Base-by-base conservation (phyloP, 37 sponge, comb jelly and placozoan species). In the Sycon ciliatum region DNA sequence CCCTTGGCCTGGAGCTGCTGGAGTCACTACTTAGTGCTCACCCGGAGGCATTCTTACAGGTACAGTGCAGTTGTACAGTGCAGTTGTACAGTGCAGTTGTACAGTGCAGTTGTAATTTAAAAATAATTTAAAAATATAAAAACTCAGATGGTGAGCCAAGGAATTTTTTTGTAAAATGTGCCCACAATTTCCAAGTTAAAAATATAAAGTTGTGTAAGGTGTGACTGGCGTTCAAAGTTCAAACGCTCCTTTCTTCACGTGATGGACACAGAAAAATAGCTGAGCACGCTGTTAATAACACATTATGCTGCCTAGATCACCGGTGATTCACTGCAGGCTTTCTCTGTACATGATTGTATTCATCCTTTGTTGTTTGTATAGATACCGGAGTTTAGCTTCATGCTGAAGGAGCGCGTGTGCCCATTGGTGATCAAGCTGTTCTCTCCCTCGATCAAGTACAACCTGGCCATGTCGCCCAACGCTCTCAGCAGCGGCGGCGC, bases 381-480 rank as follows among this genome's bases (percentile, higher is more conserved):
- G 82, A 69, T 71, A 35, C 73, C 73, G n/a, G 87, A 86, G 36
- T 86, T 86, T 52, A 73, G 82, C 39, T 82, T 76, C 49, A 67
- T 95, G 65, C 67, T 95, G 31, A 95, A 87, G 36, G 96, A 95
- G 78, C 70, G 96, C 16, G 86, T 90, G 20, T 95, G 91, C 60
- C 91, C 96, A 1, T 77, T 95, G 32, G 68, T 90, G 34, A 85
- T 95, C 56, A 95, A 95, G 71, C 86, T 95, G 32, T 95, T 90
- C 84, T 95, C 96, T 1, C 96, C 91, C 16, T 49, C 80, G 30
- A 82, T 67, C 36, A 90, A 87, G 54, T 74, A 95, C 36, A 64
- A 74, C 11, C 75, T 66, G 29, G 9, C 80, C 36, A 22, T 67
- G 40, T 32, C 66, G 30, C 26, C 53, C n/a, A n/a, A n/a, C n/a